A percentile compares a stretch with the other conserved stretches of the same genome.
These are phyloP conservation scores for Acleris literana DNA, from an alignment of 2,888 invertebrate species.

Conservation along the genomic window DNA sequence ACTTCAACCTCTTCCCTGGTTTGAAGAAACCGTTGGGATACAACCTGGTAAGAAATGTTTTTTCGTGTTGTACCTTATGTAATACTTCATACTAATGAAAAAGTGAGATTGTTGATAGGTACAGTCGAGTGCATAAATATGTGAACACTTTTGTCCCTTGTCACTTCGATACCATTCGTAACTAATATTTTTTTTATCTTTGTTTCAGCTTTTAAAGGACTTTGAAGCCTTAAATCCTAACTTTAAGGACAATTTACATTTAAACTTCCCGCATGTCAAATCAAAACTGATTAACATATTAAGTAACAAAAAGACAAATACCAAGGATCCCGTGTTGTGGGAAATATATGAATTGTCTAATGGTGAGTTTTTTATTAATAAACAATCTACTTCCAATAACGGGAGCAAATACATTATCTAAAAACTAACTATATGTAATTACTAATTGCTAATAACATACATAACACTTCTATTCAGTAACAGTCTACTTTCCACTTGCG, in stretches of 20 bases:
- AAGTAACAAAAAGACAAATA: constrained; percentile 1
- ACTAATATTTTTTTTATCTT: constrained; percentile 8
- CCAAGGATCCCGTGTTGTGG: constrained; percentile 3
- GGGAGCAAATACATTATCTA: not conserved
- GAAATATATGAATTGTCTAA: constrained; percentile 12
- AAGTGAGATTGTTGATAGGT: not conserved
- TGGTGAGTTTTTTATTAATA: constrained; percentile 9
- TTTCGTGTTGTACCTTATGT: not conserved
- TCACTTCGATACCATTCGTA: not conserved
- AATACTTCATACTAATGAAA: constrained; percentile 1
- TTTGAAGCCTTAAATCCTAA: constrained; percentile 1
- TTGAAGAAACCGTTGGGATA: constrained; percentile 7
- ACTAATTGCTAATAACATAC: not conserved
- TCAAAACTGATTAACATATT: constrained; percentile 1
- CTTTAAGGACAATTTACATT: constrained; percentile 3
- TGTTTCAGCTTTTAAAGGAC: constrained; percentile 9
- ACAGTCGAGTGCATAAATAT: too few species aligned
- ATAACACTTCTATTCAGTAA: too few species aligned
- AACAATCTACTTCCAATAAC: not conserved
- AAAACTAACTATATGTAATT: not conserved
- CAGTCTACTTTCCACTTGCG: too few species aligned
- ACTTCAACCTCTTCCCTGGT: not conserved
- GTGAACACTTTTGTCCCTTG: not conserved
- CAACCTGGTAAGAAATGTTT: constrained; percentile 1
- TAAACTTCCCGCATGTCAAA: constrained; percentile 8